Percentiles rank a stretch among this genome's conserved stretches.
Evolutionary conservation across 2,113 vertebrate species (phyloP).

Genomic region (Heteronetta atricapilla): DNA sequence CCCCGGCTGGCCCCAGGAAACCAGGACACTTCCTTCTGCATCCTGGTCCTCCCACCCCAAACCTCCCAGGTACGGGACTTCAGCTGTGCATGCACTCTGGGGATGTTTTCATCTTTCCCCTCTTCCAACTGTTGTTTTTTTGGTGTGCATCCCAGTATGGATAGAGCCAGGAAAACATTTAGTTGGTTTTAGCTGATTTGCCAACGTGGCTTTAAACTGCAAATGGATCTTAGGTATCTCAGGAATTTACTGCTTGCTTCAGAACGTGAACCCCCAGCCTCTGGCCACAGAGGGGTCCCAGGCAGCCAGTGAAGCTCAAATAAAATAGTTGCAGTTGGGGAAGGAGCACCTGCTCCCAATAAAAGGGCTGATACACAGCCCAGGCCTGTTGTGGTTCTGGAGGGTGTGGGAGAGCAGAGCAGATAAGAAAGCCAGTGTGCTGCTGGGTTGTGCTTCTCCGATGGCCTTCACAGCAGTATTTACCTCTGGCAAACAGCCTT

Average conservation of each 20-base stretch:
- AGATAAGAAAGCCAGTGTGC: background rate
- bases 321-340: background rate
- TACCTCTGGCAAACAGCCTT: background rate
- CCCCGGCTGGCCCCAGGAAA: background rate
- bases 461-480: background rate
- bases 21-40: background rate
- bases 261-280: background rate
- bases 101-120: background rate
- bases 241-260: background rate
- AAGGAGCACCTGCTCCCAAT: background rate
- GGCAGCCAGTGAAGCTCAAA: background rate
- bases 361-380: background rate
- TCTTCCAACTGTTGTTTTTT: no score
- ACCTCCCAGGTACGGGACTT: background rate
- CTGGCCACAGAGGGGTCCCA: rapidly evolving
- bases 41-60: background rate
- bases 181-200: background rate
- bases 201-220: background rate
- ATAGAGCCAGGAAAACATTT: background rate
- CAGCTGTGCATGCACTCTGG: background rate
- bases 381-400: background rate
- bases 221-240: background rate
- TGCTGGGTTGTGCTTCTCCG: background rate
- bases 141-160: background rate
- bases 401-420: background rate